Evolutionary conservation across 1,140 invertebrate species (phyloP).

Genomic region (Nebria ingens): DNA sequence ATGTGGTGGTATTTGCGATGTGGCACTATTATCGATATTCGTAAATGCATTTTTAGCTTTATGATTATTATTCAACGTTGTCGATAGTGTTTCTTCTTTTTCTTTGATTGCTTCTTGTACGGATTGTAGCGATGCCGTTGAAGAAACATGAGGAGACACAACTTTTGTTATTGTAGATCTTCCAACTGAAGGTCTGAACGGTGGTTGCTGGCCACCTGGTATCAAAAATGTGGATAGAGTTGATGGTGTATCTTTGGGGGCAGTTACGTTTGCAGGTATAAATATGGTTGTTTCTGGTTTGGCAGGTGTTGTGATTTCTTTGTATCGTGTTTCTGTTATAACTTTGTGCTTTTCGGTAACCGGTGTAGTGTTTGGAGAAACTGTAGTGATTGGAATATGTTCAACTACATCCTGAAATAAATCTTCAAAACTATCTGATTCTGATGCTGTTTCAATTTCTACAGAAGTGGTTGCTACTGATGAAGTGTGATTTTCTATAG

Average conservation of each 20-base stretch:
- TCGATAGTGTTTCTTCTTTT: constrained; percentile 18
- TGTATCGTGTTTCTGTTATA: background rate
- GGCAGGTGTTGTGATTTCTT: constrained; percentile 24
- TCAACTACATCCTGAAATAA: constrained; percentile 17
- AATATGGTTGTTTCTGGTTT: constrained; percentile 30
- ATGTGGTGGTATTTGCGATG: constrained; percentile 25
- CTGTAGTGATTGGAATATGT: constrained; percentile 5
- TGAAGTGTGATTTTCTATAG: constrained; percentile 4
- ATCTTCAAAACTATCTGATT: constrained; percentile 15
- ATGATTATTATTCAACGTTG: constrained; percentile 18
- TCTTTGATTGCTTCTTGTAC: constrained; percentile 21
- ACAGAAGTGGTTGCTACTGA: background rate
- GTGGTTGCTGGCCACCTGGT: constrained; percentile 44
- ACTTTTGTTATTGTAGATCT: constrained; percentile 53
- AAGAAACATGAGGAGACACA: constrained; percentile 35
- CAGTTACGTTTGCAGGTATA: constrained; percentile 29
- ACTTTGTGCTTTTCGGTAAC: background rate
- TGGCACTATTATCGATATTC: constrained; percentile 24
- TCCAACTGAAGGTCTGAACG: constrained; percentile 30
- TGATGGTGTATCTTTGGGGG: constrained; percentile 28
- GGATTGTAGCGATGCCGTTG: constrained; percentile 20
- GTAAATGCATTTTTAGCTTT: constrained; percentile 30
- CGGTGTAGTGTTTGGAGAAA: background rate
- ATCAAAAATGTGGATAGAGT: constrained; percentile 43
- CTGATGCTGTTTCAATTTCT: constrained; percentile 4